Conservation (phyloP, 2,888 invertebrate genomes). For the Pheosia tremula region DNA sequence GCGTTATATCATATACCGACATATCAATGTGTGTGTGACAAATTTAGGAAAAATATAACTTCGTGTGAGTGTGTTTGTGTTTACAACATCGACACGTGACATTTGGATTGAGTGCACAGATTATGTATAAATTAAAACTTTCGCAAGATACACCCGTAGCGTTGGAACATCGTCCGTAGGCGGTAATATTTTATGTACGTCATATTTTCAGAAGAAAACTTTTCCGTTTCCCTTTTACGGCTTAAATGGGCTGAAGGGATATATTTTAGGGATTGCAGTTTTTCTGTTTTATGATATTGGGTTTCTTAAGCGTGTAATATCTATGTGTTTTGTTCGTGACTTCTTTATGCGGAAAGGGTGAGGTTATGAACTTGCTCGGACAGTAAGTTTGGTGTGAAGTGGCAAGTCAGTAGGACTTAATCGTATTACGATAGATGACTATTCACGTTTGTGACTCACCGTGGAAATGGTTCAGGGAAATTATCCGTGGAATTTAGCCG, state of each 20-base stretch:
- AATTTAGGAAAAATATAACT: constrained; percentile 19
- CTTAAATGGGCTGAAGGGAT: constrained; percentile 63
- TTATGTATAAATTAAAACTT: constrained; percentile 51
- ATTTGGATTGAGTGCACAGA: constrained; percentile 39
- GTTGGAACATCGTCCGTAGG: constrained; percentile 69
- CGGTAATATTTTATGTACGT: constrained; percentile 69
- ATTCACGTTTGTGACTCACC: constrained; percentile 54
- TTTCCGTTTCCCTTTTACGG: constrained; percentile 67
- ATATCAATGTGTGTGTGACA: constrained; percentile 12
- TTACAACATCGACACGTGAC: constrained; percentile 19
- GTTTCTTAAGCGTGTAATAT: constrained; percentile 36
- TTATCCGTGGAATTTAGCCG: constrained; percentile 1
- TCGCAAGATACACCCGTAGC: constrained; percentile 51
- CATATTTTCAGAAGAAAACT: constrained; percentile 68
- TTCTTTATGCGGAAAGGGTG: constrained; percentile 24
- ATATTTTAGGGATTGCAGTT: constrained; percentile 59
- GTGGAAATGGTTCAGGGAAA: constrained; percentile 35
- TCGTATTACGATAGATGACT: constrained; percentile 58
- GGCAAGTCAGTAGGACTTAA: constrained; percentile 46
- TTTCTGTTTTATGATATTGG: constrained; percentile 67
- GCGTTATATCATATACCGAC: constrained; percentile 9
- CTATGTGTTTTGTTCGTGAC: constrained; percentile 22
- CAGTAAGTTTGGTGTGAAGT: constrained; percentile 22
- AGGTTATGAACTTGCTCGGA: constrained; percentile 18
- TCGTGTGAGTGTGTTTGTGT: constrained; percentile 25